Base-by-base conservation (phyloP, 2,888 invertebrate genomes). In the Abscondita cerata region DNA sequence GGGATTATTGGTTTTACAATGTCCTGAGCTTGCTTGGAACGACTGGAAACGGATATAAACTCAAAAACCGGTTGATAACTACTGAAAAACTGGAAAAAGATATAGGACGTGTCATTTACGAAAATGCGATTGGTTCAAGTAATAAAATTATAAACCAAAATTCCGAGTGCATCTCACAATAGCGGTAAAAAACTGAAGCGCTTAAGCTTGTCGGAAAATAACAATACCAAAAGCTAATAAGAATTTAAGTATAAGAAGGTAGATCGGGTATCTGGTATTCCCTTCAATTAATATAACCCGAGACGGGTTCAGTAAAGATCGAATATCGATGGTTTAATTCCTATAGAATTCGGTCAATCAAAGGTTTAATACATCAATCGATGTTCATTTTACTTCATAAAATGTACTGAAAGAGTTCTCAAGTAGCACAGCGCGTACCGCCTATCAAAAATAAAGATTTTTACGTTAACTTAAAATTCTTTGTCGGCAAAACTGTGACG, bases 321-420 rank as follows among this genome's bases (percentile, higher is more conserved):
- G 54, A 61, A 64, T 64, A 64, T 64, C 61, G 61, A 54, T 48
- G 57, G 36, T 41, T 64, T 60, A 50, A 60, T 48, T 58, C 25
- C 64, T 64, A 51, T 64, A 61, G 64, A 64, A 61, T 58, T 59
- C 64, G 64, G 64, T 16, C 58, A 60, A 33, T 64, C 58, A 64
- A 64, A 60, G 53, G 51, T 34, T 47, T 51, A 33, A 51, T 51
- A 15, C 36, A 12, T 55, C 50, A 54, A 62, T 62, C 58, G 59
- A 51, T 62, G 56, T 47, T 56, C 61, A 61, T 59, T 62, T 62
- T 51, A 50, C 51, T 59, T 51, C 47, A 62, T 54, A 55, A 50
- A 46, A 13, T 38, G 44, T 31, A 41, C 33, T 62, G 52, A 62
- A 62, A 62, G 62, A 62, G 62, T 58, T 62, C 59, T 62, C 62